A percentile compares a stretch with the other conserved stretches of the same genome.
Conservation (phyloP, 2,797 vertebrate genomes). For the Urophycis tenuis region DNA sequence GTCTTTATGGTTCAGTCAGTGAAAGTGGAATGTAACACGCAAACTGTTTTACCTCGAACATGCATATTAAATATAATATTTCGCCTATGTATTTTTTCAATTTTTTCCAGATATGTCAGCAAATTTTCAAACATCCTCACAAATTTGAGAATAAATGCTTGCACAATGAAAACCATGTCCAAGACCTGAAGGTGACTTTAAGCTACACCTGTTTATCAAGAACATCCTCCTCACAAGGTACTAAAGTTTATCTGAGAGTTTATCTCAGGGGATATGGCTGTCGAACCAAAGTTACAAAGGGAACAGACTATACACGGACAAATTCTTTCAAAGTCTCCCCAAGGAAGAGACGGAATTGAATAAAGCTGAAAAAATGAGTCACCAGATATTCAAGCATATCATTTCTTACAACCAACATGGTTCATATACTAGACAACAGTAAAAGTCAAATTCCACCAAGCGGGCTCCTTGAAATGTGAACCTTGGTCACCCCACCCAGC, state of each 20-base stretch:
- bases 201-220: conserved; percentile 35
- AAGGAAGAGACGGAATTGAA: background rate
- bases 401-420: background rate
- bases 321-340: background rate
- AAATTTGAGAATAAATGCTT: conserved; percentile 1
- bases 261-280: conserved; percentile 13
- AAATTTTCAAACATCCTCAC: background rate
- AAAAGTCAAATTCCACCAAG: conserved; percentile 28
- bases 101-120: background rate
- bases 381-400: background rate
- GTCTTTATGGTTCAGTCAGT: background rate
- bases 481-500: conserved; percentile 26
- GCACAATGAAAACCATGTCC: background rate
- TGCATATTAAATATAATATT: too few relatives aligned
- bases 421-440: conserved; percentile 14
- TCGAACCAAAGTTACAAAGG: background rate
- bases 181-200: conserved; percentile 11
- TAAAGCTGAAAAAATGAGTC: background rate
- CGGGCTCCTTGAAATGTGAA: conserved; percentile 22
- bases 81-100: background rate
- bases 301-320: background rate
- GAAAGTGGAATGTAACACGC: background rate
- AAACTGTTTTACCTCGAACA: background rate
- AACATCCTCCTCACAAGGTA: conserved; percentile 17
- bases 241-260: conserved; percentile 16